These are phyloP conservation scores for Styela clava DNA, from an alignment of 23 tunicate genomes.

Conservation along the genomic window DNA sequence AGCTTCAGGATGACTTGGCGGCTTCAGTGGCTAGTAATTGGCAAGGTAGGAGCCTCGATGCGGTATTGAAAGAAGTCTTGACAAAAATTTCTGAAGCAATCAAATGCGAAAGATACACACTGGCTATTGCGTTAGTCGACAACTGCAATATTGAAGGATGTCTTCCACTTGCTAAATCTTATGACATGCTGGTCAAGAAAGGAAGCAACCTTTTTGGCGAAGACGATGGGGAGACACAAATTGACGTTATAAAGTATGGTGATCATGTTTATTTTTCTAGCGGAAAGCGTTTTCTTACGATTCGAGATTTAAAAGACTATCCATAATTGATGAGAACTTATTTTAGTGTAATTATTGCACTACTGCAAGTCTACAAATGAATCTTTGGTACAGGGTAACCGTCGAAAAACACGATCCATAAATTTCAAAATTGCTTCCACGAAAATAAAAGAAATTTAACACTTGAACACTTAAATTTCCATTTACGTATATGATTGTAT, in stretches of 20 bases:
- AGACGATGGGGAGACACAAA: slow-evolving; percentile 35
- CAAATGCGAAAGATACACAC: slow-evolving; percentile 78
- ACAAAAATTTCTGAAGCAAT: slow-evolving; percentile 57
- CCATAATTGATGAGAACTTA: no score
- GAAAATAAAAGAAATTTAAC: no score
- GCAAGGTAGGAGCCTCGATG: slow-evolving; percentile 53
- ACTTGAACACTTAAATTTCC: no score
- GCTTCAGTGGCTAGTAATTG: slow-evolving; percentile 57
- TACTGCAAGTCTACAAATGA: no score
- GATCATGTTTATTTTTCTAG: neutral
- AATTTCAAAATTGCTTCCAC: no score
- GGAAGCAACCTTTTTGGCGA: slow-evolving; percentile 54
- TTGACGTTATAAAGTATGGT: slow-evolving; percentile 66
- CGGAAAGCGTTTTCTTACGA: neutral
- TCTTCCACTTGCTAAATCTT: slow-evolving; percentile 69
- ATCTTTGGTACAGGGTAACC: no score
- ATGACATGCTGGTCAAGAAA: slow-evolving; percentile 73
- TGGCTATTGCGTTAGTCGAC: slow-evolving; percentile 77
- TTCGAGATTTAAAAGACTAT: no score
- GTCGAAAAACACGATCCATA: no score
- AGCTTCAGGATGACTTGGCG: slow-evolving; percentile 71
- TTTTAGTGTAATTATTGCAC: no score
- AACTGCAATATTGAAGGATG: slow-evolving; percentile 92
- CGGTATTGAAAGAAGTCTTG: slow-evolving; percentile 55
- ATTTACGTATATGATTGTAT: no score